Evolutionary conservation across 2,113 vertebrate genomes (phyloP), one percentile per base, ranked within the genome.

Genomic region (Thermophis baileyi): DNA sequence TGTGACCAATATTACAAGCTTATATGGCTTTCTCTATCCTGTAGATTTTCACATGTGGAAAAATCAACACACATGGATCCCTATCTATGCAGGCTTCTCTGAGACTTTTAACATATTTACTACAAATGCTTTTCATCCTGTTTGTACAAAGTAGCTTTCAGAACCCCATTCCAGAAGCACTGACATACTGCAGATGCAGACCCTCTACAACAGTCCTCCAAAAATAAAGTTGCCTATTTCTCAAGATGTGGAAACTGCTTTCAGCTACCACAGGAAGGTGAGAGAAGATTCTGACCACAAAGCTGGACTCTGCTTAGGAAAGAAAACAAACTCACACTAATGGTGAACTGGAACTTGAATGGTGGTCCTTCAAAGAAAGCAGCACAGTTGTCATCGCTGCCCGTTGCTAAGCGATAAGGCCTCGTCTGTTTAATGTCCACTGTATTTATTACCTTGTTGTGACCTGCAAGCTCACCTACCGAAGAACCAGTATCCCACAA

Each of bases 401-500:
- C 98, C 0, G 98, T 98, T 60, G 95, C 97, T 35, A 99, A 96
- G 44, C 99, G 98, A 94, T 99, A 99, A 0, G 99, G 99, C 30
- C 99, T 98, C 0, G 97, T 98, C 97, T 98, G 99, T 86, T 98
- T 99, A 5, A 99, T 97, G 96, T 99, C 99, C 89, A 99, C 99
- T 0, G 98, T 99, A 97, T 99, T 99, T 96, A 99, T 98, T 94
- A 98, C 94, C 96, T 99, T 99, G 94, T 97, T 97, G 97, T 99
- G 99, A 35, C 99, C 98, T 0, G 97, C 97, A 85, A 99, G 96
- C 50, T 99, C 98, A 0, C 99, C 99, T 60, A 99, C 99, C 0
- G 99, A 98, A 22, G 99, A 99, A 40, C 99, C 99, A 2, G 98
- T 97, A 96, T 99, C 99, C 99, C 99, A 99, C 88, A 99, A 97